A percentile compares a stretch with the other conserved stretches of the same genome.
These are phyloP conservation scores for Microctenopoma stevenorrisi DNA, from an alignment of 2,797 vertebrate genomes.

Conservation along the genomic window DNA sequence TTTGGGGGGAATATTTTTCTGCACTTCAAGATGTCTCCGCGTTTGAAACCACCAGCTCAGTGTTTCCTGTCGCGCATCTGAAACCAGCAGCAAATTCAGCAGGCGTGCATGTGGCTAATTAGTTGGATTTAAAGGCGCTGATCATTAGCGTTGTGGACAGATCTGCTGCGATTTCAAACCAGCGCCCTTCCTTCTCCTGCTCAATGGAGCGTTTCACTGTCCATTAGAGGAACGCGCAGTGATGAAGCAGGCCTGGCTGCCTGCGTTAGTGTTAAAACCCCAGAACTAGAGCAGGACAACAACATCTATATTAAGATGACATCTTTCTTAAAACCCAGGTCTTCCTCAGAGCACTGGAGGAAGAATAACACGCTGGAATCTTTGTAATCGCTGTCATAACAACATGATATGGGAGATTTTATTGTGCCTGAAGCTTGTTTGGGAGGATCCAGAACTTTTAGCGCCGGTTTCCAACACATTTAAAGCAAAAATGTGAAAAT, in stretches of 20 bases:
- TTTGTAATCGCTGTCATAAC: not conserved
- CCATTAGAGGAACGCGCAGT: constrained; percentile 69
- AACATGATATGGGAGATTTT: not conserved
- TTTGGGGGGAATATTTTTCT: constrained; percentile 70
- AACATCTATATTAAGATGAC: constrained; percentile 56
- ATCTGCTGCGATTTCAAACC: constrained; percentile 79
- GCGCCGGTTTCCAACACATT: constrained; percentile 4
- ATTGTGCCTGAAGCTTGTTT: constrained; percentile 5
- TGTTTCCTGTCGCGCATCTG: constrained; percentile 62
- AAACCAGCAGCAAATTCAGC: constrained; percentile 75
- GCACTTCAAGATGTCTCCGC: constrained; percentile 75
- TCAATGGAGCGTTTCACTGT: constrained; percentile 74
- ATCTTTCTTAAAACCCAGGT: constrained; percentile 21
- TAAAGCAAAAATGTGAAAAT: not conserved
- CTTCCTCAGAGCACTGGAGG: constrained; percentile 4
- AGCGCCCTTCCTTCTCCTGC: constrained; percentile 63
- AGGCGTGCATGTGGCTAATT: constrained; percentile 81
- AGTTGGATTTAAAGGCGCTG: constrained; percentile 80
- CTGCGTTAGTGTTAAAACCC: constrained; percentile 61
- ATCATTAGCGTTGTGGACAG: constrained; percentile 84
- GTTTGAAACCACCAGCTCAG: constrained; percentile 81
- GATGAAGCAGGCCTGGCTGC: constrained; percentile 69
- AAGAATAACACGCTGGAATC: constrained; percentile 13
- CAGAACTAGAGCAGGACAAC: constrained; percentile 44
- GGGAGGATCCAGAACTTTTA: not conserved